Conservation (phyloP, 2,113 vertebrate species). For the Polyodon spathula region DNA sequence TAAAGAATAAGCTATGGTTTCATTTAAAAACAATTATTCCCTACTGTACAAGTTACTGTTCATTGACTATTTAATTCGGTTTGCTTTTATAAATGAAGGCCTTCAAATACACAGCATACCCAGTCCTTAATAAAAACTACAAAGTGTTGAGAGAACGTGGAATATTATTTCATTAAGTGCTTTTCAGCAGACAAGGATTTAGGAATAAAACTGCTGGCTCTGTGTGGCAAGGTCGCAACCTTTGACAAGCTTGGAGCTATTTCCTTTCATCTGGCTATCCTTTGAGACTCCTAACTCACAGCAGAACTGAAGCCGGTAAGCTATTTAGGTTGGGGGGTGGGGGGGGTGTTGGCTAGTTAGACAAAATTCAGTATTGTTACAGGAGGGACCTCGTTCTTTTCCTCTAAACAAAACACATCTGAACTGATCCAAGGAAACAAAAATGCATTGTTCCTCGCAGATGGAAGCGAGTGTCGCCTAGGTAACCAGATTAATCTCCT, state of each 20-base stretch:
- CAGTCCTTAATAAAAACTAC: slow-evolving; percentile 23
- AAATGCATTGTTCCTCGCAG: slow-evolving; percentile 99
- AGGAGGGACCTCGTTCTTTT: slow-evolving; percentile 50
- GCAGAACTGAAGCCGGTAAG: slow-evolving; percentile 60
- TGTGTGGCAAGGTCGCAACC: slow-evolving; percentile 85
- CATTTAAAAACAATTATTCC: not conserved
- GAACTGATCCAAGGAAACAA: slow-evolving; percentile 99
- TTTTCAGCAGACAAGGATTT: slow-evolving; percentile 72
- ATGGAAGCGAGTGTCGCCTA: slow-evolving; percentile 99
- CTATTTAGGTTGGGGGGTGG: slow-evolving; percentile 35
- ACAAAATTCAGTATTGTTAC: slow-evolving; percentile 89
- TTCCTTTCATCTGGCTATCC: slow-evolving; percentile 67
- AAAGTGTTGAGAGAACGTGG: slow-evolving; percentile 53
- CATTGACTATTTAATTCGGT: slow-evolving; percentile 27
- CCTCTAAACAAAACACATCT: slow-evolving; percentile 89
- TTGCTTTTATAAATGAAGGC: slow-evolving; percentile 44
- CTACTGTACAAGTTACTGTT: slow-evolving; percentile 20
- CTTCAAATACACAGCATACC: slow-evolving; percentile 49
- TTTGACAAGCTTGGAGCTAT: slow-evolving; percentile 76
- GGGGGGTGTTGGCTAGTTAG: slow-evolving; percentile 45
- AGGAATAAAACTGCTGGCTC: slow-evolving; percentile 74
- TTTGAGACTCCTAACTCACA: slow-evolving; percentile 62
- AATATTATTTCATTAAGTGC: slow-evolving; percentile 97
- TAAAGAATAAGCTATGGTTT: not conserved
- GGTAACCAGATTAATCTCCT: slow-evolving; percentile 99